Evolutionary conservation across 2,797 vertebrate genomes (phyloP), one percentile per base, ranked within the genome.

Genomic region (Crenuchus spilurus): DNA sequence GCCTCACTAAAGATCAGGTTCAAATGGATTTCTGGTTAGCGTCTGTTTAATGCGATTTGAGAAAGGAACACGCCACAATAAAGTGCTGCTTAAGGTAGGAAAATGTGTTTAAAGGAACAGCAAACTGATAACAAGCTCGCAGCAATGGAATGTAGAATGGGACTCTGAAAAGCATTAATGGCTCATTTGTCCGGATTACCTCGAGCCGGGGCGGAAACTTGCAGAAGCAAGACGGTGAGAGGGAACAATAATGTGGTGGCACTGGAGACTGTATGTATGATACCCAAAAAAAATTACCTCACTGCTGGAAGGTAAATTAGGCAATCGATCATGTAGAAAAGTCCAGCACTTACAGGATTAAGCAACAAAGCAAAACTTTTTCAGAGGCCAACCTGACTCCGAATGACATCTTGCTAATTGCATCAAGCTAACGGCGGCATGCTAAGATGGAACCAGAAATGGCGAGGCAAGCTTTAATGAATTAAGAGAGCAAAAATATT

Each of bases 1-100:
- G 84, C 85, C 83, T 74, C 54, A 80, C 83, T 87, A 82, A 81
- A 84, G 88, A 91, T 92, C 90, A 80, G 87, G 86, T 92, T 92
- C 86, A 88, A 89, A 91, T 91, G 90, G 91, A 90, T 91, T 89
- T 87, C 87, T 83, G 87, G 88, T 91, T 90, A 87, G 85, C 82
- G 87, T 87, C 82, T 73, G 70, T 90, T 89, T 91, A 91, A 93
- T 92, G 83, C 75, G 82, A 92, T 92, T 90, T 83, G 73, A 83
- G 88, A 87, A 92, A 91, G 89, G 89, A 93, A 92, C 91, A 93
- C 85, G 72, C 91, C 92, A 92, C 92, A 93, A 93, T 93, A 92
- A 93, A 93, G 92, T 93, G 92, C 90, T 93, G 89, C 90, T 91
- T 92, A 90, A 92, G 84, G 83, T 88, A 37, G 80, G 86, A 88